A percentile compares a stretch with the other conserved stretches of the same genome.
These are phyloP conservation scores for Ellobium chinense DNA, from an alignment of 2,888 invertebrate species.

Conservation along the genomic window DNA sequence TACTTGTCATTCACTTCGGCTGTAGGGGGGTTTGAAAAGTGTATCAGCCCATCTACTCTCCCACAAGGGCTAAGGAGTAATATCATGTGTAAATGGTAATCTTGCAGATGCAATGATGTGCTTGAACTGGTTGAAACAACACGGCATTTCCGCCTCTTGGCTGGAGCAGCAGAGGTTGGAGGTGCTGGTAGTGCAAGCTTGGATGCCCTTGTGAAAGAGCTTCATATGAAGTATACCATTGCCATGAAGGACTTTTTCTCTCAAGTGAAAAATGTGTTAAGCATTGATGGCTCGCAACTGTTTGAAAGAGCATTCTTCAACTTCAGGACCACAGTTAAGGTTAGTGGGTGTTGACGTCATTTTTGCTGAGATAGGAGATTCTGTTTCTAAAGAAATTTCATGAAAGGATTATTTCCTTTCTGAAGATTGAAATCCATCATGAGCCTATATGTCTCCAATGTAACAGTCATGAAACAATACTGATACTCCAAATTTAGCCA, in stretches of 20 bases:
- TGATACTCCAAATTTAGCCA: too few relatives aligned
- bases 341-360: too few relatives aligned
- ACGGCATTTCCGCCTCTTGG: slow-evolving; percentile 76
- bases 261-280: slow-evolving; percentile 74
- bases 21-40: too few relatives aligned
- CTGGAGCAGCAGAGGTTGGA: slow-evolving; percentile 77
- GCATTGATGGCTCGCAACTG: slow-evolving; percentile 75
- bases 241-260: slow-evolving; percentile 76
- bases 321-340: slow-evolving; percentile 77
- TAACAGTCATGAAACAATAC: too few relatives aligned
- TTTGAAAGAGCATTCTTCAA: slow-evolving; percentile 78
- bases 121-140: slow-evolving; percentile 78
- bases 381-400: not conserved
- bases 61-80: too few relatives aligned
- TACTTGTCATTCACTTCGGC: too few relatives aligned
- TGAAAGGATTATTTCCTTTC: not conserved
- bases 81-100: too few relatives aligned
- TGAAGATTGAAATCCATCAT: not conserved
- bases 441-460: too few relatives aligned
- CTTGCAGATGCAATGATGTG: slow-evolving; percentile 78
- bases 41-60: too few relatives aligned
- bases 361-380: too few relatives aligned
- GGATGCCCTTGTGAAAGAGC: slow-evolving; percentile 77
- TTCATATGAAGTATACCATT: slow-evolving; percentile 73
- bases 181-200: slow-evolving; percentile 77